These are phyloP conservation scores for Tricholaema leucomelas DNA, from an alignment of 2,113 vertebrate genomes.

Conservation along the genomic window DNA sequence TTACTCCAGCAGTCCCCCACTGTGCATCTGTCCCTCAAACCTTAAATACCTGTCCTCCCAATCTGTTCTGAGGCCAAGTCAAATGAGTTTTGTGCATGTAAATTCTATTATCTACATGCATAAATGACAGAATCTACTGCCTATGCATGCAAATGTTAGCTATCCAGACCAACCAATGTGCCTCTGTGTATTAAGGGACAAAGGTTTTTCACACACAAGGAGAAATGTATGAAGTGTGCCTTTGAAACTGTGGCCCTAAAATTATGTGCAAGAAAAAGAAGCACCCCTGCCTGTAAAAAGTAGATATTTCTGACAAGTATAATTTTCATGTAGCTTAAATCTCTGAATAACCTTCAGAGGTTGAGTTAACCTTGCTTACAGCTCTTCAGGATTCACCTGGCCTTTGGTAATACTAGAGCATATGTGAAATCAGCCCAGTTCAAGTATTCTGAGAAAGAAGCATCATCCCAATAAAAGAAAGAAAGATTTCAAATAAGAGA, in stretches of 20 bases:
- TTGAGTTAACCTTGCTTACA: not conserved
- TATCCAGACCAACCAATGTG: not conserved
- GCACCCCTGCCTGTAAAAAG: not conserved
- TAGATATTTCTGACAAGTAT: not conserved
- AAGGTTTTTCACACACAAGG: not conserved
- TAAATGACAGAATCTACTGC: constrained; percentile 56
- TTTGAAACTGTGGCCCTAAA: not conserved
- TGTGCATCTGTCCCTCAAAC: constrained; percentile 55
- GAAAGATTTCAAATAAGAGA: not conserved
- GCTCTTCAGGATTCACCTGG: not conserved
- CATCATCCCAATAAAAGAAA: not conserved
- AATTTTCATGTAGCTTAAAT: constrained; percentile 19
- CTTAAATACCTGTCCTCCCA: constrained; percentile 61
- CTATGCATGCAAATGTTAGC: constrained; percentile 30
- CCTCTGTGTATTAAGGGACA: not conserved
- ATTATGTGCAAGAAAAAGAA: not conserved
- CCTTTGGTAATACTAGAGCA: constrained; percentile 5
- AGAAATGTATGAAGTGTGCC: not conserved
- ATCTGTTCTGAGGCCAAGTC: constrained; percentile 37
- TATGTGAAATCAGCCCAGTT: not conserved
- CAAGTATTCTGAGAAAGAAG: not conserved
- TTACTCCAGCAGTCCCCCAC: constrained; percentile 32
- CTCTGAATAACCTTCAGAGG: constrained; percentile 25
- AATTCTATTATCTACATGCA: constrained; percentile 63
- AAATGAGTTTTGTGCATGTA: constrained; percentile 54